Conservation (phyloP, 2,113 vertebrate genomes). For the Suricata suricatta region DNA sequence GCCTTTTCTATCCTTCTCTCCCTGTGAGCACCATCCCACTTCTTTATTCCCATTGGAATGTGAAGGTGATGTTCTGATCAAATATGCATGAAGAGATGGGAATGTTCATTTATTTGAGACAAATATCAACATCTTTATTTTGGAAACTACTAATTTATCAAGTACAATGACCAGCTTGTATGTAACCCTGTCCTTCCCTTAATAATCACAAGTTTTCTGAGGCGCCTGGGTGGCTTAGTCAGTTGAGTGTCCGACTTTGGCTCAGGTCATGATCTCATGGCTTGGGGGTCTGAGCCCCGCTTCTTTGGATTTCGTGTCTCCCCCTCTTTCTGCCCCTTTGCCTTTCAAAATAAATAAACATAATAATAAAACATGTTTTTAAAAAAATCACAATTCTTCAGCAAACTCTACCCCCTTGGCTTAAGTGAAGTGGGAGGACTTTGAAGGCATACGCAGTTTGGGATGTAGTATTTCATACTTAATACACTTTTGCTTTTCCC, state of each 20-base stretch:
- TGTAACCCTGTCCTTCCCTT: not conserved
- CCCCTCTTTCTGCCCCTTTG: too few relatives aligned
- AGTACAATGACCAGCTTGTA: not conserved
- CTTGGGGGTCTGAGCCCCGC: too few relatives aligned
- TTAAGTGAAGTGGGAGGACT: not conserved
- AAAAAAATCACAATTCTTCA: not conserved
- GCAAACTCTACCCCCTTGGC: not conserved
- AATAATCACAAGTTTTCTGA: not conserved
- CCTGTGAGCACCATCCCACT: not conserved
- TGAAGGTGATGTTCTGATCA: not conserved
- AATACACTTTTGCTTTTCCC: not conserved
- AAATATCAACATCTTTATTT: slow-evolving; percentile 39
- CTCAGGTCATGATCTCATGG: too few relatives aligned
- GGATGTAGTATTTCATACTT: not conserved
- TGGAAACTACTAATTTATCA: slow-evolving; percentile 9
- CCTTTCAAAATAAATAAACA: too few relatives aligned
- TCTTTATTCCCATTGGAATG: not conserved
- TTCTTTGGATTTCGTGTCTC: too few relatives aligned
- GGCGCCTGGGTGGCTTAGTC: too few relatives aligned
- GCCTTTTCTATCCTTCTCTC: not conserved
- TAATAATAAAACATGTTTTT: too few relatives aligned
- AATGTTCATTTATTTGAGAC: slow-evolving; percentile 51
- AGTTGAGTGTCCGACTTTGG: too few relatives aligned
- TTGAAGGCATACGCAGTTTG: not conserved
- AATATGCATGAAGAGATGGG: not conserved